Conservation (phyloP, 2,797 vertebrate genomes). For the Peromyscus aztecus region DNA sequence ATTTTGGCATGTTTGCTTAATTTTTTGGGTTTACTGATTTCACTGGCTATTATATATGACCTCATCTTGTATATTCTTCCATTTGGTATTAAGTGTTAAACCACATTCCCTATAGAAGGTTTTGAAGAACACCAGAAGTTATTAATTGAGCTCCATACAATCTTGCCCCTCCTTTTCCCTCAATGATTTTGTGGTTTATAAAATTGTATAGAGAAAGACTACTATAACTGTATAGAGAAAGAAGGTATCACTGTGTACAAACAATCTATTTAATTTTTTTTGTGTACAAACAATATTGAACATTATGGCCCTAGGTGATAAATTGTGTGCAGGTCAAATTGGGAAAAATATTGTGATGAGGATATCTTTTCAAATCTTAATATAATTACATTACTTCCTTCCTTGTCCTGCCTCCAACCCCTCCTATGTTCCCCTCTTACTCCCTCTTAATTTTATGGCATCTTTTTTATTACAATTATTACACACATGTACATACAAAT, state of each 20-base stretch:
- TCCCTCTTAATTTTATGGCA: not conserved
- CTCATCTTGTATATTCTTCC: not conserved
- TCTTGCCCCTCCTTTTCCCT: accelerated
- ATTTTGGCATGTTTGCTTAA: not conserved
- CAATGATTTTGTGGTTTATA: not conserved
- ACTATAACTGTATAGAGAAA: not conserved
- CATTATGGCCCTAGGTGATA: not conserved
- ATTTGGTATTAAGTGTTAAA: conserved; percentile 14
- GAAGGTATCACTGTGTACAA: too few relatives aligned
- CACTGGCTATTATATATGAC: not conserved
- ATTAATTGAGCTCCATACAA: not conserved
- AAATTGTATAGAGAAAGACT: not conserved
- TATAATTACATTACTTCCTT: not conserved
- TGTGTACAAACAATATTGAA: not conserved
- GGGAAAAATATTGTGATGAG: not conserved
- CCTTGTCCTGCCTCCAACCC: not conserved
- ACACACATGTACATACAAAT: not conserved
- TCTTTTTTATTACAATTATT: too few relatives aligned
- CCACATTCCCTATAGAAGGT: not conserved
- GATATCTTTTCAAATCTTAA: not conserved
- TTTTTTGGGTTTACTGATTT: conserved; percentile 4
- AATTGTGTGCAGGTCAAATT: not conserved
- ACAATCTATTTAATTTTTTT: too few relatives aligned
- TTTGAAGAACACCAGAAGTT: not conserved
- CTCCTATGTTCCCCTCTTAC: not conserved